Base-by-base conservation (phyloP, 2,797 vertebrate genomes). In the Lagorchestes hirsutus region DNA sequence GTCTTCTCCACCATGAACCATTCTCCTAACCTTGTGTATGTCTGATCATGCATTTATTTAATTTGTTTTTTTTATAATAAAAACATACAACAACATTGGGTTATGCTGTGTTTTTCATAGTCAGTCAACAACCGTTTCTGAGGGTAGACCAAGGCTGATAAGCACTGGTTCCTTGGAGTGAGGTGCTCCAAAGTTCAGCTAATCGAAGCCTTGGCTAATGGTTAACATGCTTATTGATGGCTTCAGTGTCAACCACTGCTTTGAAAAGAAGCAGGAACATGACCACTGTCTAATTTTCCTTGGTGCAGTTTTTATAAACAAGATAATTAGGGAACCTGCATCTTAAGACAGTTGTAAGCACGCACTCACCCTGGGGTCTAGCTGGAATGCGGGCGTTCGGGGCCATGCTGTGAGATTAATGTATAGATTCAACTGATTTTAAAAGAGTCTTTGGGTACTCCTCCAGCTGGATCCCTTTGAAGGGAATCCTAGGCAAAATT, bases 41-140 rank as follows among this genome's bases (percentile, higher is more conserved):
- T 94, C n/a, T 58, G 0, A 97, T 97, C 95, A 50, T 87, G 94
- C 91, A 96, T 92, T 96, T 98, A 98, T 98, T 97, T 93, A 98
- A 98, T 90, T 97, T 98, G 96, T 97, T 98, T 98, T 98, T 98
- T 98, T 98, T 16, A 82, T 98, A 98, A 98, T 98, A 98, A 98
- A 98, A 98, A 58, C 40, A 55, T 92, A 18, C 31, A 59, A 11
- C 93, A 93, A 95, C 54, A 24, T 57, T 46, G 95, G 91, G 0
- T 93, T 94, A 4, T 94, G 92, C 97, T 94, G 97, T 95, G 94
- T 96, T 97, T 97, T 97, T 93, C 57, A 90, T 96, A 50, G 90
- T 90, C 40, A 67, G 67, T 12, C 18, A 1, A 92, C 40, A 91
- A 55, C 52, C 29, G 46, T 82, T 82, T 40, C 27, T 46, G 74